phyloP scores from a whole-genome alignment of 2,113 vertebrate genomes.

The Cathartes aura region DNA sequence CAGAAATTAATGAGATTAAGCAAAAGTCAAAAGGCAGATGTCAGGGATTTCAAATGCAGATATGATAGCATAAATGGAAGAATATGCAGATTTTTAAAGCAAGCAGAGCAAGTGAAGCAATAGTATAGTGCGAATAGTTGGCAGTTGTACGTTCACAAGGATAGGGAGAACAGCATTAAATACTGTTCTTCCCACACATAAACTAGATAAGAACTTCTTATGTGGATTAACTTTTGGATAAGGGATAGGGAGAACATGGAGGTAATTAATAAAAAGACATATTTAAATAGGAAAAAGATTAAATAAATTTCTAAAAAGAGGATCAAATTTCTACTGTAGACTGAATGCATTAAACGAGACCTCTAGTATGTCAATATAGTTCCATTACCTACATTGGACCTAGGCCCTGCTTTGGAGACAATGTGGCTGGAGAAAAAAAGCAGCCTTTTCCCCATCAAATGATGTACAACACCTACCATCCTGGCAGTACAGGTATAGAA shows the following conservation, averaged over 20 bases:
- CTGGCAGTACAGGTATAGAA: not conserved
- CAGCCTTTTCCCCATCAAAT: not conserved
- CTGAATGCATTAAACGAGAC: not conserved
- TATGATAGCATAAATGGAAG: not conserved
- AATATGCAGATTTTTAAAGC: not conserved
- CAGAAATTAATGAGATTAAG: slow-evolving; percentile 50
- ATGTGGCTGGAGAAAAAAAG: not conserved
- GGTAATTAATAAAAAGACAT: not conserved
- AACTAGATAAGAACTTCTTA: not conserved
- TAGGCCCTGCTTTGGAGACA: not conserved
- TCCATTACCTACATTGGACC: not conserved
- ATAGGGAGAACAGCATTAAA: not conserved
- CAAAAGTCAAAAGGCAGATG: slow-evolving; percentile 44
- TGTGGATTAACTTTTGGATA: not conserved
- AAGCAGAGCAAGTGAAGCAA: not conserved
- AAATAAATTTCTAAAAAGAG: not conserved
- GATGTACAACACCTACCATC: not conserved
- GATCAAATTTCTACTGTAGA: not conserved
- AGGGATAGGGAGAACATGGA: not conserved
- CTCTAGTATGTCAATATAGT: not conserved
- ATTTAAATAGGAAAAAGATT: not conserved
- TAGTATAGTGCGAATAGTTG: not conserved
- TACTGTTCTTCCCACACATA: not conserved
- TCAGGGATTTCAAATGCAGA: not conserved
- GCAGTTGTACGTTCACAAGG: not conserved